Evolutionary conservation across 2,888 invertebrate species (phyloP), one percentile per base, ranked within the genome.

Genomic region (Chloroclystis v-ata): DNA sequence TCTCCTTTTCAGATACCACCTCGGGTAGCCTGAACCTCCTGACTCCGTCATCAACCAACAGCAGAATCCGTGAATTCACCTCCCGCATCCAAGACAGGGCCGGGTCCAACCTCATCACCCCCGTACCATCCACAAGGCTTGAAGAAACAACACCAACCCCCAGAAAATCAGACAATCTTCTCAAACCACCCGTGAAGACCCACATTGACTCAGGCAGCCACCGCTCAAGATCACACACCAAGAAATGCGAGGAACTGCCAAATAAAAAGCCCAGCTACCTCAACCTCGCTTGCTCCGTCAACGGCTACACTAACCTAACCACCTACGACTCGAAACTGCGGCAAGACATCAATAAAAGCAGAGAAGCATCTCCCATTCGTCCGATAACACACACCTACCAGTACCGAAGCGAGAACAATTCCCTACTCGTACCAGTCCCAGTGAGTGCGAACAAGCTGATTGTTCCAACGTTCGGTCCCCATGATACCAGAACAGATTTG

Each of bases 241-340:
- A 84, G 41, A 86, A 85, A 54, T 62, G 80, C 2, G 84, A 83
- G 69, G 83, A 86, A 33, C 54, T 77, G 37, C 68, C 78, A 7
- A 85, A 86, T 10, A 94, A 94, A 72, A 93, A 95, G 69, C 97
- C 97, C 0, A 96, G 96, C 47, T 97, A 97, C 75, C 83, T 97
- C 45, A 95, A 95, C 65, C 84, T 97, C 52, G 96, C 97, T 40
- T 95, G 96, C 74, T 95, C 96, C 12, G 95, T 97, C 41, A 96
- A 95, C 82, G 97, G 97, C 2, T 97, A 97, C 74, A 94, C 95
- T 4, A 94, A 94, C 62, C 89, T 95, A 46, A 95, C 94, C 4
- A 94, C 95, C 48, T 96, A 96, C 89, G 94, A 95, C 77, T 94
- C 95, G 0, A 93, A 94, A 69, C 82, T 93, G 28, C 88, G 94